A percentile compares a stretch with the other conserved stretches of the same genome.
phyloP scores from a whole-genome alignment of 1,140 invertebrate genomes.

The Hylaeus anthracinus region DNA sequence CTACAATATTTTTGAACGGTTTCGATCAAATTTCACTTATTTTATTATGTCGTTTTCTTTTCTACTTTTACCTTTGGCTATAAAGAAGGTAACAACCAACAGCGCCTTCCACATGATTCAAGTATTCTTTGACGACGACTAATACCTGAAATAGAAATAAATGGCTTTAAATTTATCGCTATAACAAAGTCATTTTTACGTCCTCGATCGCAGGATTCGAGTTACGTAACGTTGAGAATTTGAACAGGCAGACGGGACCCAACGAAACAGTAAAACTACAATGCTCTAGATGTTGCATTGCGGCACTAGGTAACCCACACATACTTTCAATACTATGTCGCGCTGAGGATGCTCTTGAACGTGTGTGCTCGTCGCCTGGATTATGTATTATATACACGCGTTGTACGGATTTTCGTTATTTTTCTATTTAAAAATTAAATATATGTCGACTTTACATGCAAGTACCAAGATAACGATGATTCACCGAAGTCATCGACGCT shows the following conservation, averaged over 20 bases:
- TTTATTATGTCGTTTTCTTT: no score
- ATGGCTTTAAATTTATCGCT: neutral
- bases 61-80: neutral
- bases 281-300: slow-evolving; percentile 14
- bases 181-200: no score
- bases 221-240: slow-evolving; percentile 40
- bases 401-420: neutral
- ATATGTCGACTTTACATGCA: no score
- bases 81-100: neutral
- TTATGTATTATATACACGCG: no score
- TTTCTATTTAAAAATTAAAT: no score
- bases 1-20: no score
- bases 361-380: no score
- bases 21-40: no score
- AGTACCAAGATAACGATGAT: no score
- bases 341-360: neutral
- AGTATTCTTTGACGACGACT: neutral
- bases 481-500: no score
- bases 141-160: neutral
- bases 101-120: neutral
- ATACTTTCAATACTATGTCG: neutral
- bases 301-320: neutral
- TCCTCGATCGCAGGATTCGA: slow-evolving; percentile 1
- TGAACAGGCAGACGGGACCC: slow-evolving; percentile 29
- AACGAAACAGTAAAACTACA: slow-evolving; percentile 32